Evolutionary conservation across 1,140 invertebrate species (phyloP), one percentile per base, ranked within the genome.

Genomic region (Lepidurus arcticus): DNA sequence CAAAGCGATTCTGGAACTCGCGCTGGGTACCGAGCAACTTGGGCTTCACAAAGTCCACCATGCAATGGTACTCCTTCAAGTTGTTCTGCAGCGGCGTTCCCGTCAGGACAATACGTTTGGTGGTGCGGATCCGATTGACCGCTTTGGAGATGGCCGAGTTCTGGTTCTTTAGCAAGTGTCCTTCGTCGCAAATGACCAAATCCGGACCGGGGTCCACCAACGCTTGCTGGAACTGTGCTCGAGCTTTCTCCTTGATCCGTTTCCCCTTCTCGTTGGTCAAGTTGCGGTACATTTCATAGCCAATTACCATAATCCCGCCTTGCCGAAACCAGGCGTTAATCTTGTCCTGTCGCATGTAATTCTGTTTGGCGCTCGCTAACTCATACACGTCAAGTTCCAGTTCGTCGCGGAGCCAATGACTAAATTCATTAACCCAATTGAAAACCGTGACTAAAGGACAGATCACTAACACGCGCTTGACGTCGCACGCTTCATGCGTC

Each of bases 41-140:
- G 1, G 96, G 96, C 84, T 98, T 98, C 7, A 98, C 95, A 87
- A 98, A 98, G 81, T 94, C 91, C 24, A 98, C 93, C 96, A 98
- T 98, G 83, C 94, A 96, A 85, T 98, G 95, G 88, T 98, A 98
- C 88, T 98, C 97, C 82, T 90, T 90, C 13, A 98, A 88, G 88
- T 98, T 98, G 84, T 98, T 98, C 85, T 98, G 96, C 42, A 99
- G 85, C 2, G 97, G 97, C 0, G 96, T 98, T 78, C 97, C 96
- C 11, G 97, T 98, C 10, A 98, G 88, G 0, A 98, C 92, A 79
- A 98, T 92, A 80, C 96, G 88, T 13, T 95, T 86, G 26, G 87
- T 85, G 0, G 94, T 94, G 83, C 87, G 90, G 47, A 98, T 91
- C 74, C 88, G 86, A 80, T 89, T 93, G 86, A 98, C 92, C 0